Evolutionary conservation across 2,113 vertebrate species (phyloP).

Genomic region (Dryoscopus gambensis): DNA sequence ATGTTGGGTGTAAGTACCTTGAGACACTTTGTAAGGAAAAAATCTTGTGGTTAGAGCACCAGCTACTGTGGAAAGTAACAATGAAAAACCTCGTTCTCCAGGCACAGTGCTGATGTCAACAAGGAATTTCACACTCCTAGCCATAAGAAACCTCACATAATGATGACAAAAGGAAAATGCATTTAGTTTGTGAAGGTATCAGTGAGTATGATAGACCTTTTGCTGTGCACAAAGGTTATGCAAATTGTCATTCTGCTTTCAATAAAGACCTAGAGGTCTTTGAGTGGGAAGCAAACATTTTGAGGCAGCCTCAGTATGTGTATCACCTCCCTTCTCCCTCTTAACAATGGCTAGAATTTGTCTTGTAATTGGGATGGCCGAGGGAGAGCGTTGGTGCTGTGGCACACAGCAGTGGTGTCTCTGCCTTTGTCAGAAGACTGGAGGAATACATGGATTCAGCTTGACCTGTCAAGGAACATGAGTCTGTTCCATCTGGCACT

Average conservation of each 20-base stretch:
- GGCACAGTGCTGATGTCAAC: background rate
- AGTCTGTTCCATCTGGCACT: background rate
- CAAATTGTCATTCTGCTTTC: background rate
- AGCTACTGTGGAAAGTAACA: background rate
- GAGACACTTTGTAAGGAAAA: background rate
- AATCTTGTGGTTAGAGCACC: fast-evolving
- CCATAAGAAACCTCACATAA: background rate
- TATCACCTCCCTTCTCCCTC: background rate
- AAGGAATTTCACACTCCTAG: background rate
- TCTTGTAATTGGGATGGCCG: background rate
- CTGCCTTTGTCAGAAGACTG: background rate
- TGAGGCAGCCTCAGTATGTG: background rate
- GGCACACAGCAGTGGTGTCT: background rate
- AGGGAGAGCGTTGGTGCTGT: background rate
- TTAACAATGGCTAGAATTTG: background rate
- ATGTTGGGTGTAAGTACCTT: background rate
- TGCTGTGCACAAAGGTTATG: background rate
- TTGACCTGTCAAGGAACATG: background rate
- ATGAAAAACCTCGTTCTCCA: background rate
- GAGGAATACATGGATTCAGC: background rate
- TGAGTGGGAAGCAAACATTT: background rate
- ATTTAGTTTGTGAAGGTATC: background rate
- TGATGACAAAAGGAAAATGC: background rate
- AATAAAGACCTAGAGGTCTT: background rate
- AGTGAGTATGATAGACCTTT: background rate